Percentiles rank a stretch among this genome's conserved stretches.
These are phyloP conservation scores for Esperia sulphurella DNA, from an alignment of 2,888 invertebrate species.

Conservation along the genomic window DNA sequence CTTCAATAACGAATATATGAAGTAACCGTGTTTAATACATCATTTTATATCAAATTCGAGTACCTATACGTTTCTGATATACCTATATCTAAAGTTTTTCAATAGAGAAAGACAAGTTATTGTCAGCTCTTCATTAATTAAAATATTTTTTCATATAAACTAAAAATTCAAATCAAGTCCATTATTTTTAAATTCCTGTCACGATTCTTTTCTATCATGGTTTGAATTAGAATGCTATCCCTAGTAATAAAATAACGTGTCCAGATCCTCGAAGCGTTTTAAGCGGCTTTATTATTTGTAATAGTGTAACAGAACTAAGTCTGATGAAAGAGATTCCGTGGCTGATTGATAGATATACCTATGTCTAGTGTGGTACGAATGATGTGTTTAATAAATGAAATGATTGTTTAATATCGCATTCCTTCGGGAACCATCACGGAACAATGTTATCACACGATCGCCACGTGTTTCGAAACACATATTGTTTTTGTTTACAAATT, in stretches of 20 bases:
- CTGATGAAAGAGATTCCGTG: not conserved
- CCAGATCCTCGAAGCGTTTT: not conserved
- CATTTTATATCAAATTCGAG: too few relatives aligned
- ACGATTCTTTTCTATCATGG: conserved; percentile 8
- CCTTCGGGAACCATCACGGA: conserved; percentile 25
- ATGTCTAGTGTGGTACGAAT: not conserved
- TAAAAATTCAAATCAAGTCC: not conserved
- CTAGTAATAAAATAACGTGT: not conserved
- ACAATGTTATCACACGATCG: conserved; percentile 68
- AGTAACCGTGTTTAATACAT: too few relatives aligned
- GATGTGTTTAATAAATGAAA: not conserved
- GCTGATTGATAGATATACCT: not conserved
- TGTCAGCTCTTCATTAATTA: too few relatives aligned
- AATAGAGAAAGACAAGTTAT: too few relatives aligned
- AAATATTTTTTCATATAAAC: too few relatives aligned
- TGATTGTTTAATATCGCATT: conserved; percentile 15
- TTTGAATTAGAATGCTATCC: conserved; percentile 2
- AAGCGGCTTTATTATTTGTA: not conserved
- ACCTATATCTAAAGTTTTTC: too few relatives aligned
- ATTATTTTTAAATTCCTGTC: conserved; percentile 19
- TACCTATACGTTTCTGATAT: too few relatives aligned
- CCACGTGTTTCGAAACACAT: conserved; percentile 46
- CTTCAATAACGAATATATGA: too few relatives aligned
- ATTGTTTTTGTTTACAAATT: conserved; percentile 49
- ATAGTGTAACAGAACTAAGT: not conserved